Conservation (phyloP, 2,888 invertebrate species). For the Tiphia femorata region DNA sequence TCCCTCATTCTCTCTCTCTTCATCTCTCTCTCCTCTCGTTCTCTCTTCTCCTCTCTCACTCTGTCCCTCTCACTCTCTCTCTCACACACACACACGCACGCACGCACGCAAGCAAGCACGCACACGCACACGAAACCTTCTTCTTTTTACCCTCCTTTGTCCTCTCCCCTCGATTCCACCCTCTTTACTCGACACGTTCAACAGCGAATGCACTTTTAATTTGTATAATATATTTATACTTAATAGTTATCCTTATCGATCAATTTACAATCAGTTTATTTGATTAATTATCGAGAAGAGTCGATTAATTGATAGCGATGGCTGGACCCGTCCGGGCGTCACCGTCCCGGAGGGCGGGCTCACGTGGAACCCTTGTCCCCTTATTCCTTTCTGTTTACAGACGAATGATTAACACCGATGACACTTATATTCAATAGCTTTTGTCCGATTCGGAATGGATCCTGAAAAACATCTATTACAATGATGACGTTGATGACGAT, state of each 20-base stretch:
- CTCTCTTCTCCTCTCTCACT: neutral
- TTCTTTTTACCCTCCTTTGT: conserved; percentile 9
- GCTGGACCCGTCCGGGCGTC: conserved; percentile 30
- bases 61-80: neutral
- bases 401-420: conserved; percentile 63
- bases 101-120: too few relatives aligned
- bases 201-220: conserved; percentile 55
- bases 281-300: conserved; percentile 55
- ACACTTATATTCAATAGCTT: conserved; percentile 57
- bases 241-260: conserved; percentile 49
- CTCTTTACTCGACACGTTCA: conserved; percentile 41
- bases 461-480: conserved; percentile 61
- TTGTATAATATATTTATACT: conserved; percentile 55
- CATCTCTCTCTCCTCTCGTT: neutral
- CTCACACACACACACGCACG: too few relatives aligned
- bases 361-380: conserved; percentile 17
- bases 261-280: conserved; percentile 52
- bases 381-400: conserved; percentile 36
- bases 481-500: conserved; percentile 20
- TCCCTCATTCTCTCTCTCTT: conserved; percentile 8
- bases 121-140: too few relatives aligned
- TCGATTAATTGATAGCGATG: conserved; percentile 53
- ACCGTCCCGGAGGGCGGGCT: conserved; percentile 12
- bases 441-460: conserved; percentile 55
- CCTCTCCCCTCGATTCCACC: neutral